phyloP scores from a whole-genome alignment of 2,888 invertebrate species.

The Parnassius glacialis region DNA sequence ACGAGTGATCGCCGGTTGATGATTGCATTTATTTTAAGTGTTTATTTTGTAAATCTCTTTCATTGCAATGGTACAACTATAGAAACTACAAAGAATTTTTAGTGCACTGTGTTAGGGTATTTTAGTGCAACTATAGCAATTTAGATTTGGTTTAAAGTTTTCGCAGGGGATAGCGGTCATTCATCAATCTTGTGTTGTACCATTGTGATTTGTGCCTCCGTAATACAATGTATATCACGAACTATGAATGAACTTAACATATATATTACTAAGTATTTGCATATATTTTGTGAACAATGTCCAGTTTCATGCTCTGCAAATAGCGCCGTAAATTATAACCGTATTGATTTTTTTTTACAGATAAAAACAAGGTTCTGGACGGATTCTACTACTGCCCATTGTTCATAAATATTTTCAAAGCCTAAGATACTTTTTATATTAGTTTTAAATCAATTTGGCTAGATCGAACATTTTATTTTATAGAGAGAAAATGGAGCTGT shows the following conservation, averaged over 20 bases:
- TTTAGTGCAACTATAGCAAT: not conserved
- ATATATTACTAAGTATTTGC: slow-evolving; percentile 9
- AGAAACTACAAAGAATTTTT: not conserved
- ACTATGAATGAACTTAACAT: slow-evolving; percentile 18
- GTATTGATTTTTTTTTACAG: not conserved
- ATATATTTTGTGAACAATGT: slow-evolving; percentile 13
- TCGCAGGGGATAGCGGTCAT: not conserved
- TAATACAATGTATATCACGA: slow-evolving; percentile 14
- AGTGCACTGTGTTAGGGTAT: not conserved
- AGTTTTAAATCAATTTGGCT: slow-evolving; percentile 22
- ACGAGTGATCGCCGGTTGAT: slow-evolving; percentile 48
- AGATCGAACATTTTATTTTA: slow-evolving; percentile 18
- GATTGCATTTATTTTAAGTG: slow-evolving; percentile 67
- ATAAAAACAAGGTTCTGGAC: not conserved
- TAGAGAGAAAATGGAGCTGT: slow-evolving; percentile 1
- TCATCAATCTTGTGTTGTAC: slow-evolving; percentile 16
- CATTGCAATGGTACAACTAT: slow-evolving; percentile 27
- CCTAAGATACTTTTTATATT: slow-evolving; percentile 25
- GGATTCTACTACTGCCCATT: slow-evolving; percentile 11
- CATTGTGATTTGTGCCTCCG: slow-evolving; percentile 13
- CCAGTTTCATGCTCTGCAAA: slow-evolving; percentile 3
- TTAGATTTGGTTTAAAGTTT: not conserved
- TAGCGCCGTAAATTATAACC: not conserved
- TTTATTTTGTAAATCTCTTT: slow-evolving; percentile 41
- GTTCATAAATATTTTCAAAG: slow-evolving; percentile 19